phyloP scores from a whole-genome alignment of 2,797 vertebrate species.

The Psittacula echo region DNA sequence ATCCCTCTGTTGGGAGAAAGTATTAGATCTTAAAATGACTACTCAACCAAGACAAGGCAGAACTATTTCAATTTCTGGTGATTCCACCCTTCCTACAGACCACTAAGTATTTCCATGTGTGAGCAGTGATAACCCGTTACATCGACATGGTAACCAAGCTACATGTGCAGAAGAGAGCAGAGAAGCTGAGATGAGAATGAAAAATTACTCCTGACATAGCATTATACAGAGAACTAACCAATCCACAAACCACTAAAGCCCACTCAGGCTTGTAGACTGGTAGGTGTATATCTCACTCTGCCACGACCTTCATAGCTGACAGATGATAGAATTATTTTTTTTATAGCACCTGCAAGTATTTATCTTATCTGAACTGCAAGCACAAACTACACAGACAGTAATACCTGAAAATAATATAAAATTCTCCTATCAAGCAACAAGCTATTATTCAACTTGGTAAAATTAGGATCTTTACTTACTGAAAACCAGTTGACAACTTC shows the following conservation, averaged over 20 bases:
- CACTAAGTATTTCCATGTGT: neutral
- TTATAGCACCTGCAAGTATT: neutral
- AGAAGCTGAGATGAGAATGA: neutral
- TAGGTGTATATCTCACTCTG: neutral
- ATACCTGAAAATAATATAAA: neutral
- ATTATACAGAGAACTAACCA: neutral
- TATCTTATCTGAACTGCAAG: neutral
- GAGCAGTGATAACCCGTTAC: neutral
- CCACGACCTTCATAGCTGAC: neutral
- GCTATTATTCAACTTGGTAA: neutral
- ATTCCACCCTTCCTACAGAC: neutral
- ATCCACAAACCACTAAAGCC: neutral
- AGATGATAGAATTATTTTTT: neutral
- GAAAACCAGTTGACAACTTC: neutral
- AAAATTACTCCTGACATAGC: neutral
- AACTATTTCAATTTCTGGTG: neutral
- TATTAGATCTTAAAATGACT: neutral
- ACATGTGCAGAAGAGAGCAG: neutral
- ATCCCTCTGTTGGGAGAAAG: neutral
- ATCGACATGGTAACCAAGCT: neutral
- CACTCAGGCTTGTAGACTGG: neutral
- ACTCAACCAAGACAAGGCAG: neutral
- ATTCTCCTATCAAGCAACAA: neutral
- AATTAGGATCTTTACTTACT: neutral
- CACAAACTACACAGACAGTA: neutral